Base-by-base conservation (phyloP, 2,797 vertebrate genomes). In the Enteromius fasciolatus region DNA sequence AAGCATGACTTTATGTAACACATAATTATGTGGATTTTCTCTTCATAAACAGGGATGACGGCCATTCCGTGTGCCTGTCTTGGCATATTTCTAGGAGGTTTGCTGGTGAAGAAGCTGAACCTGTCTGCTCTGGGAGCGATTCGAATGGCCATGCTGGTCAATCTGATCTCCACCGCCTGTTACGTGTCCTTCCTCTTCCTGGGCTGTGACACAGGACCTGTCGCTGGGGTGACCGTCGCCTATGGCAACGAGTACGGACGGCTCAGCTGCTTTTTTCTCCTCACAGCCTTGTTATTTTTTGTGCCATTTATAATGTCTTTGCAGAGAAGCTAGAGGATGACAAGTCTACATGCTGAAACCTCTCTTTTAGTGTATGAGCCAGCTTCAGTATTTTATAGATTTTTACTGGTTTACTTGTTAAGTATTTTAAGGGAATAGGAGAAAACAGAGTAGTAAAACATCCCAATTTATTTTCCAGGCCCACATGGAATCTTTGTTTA, bases 121-220 rank as follows among this genome's bases (percentile, higher is more conserved):
- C 90, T 99, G 83, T 97, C 97, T 0, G 97, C 98, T 0, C 93
- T 99, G 57, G 98, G 98, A 70, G 98, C 98, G 83, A 97, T 98
- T 79, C 95, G 96, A 74, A 98, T 99, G 98, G 97, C 98, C 88
- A 99, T 99, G 97, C 85, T 99, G 74, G 98, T 99, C 91, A 99
- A 99, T 93, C 92, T 99, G 90, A 95, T 99, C 80, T 99, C 98
- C 92, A 99, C 97, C 0, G 96, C 97, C 78, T 99, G 98, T 92
- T 99, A 99, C 1, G 92, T 99, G 84, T 99, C 97, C 67, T 98
- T 99, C 94, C 96, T 99, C 72, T 99, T 99, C 93, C 95, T 99
- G 88, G 98, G 98, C 79, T 99, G 98, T 0, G 96, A 99, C 91
- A 99, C 97, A 0, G 97, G 97, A 25, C 96, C 95, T 0, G 98